Percentiles rank a stretch among this genome's conserved stretches.
phyloP scores from a whole-genome alignment of 2,113 vertebrate species.

The Cololabis saira region DNA sequence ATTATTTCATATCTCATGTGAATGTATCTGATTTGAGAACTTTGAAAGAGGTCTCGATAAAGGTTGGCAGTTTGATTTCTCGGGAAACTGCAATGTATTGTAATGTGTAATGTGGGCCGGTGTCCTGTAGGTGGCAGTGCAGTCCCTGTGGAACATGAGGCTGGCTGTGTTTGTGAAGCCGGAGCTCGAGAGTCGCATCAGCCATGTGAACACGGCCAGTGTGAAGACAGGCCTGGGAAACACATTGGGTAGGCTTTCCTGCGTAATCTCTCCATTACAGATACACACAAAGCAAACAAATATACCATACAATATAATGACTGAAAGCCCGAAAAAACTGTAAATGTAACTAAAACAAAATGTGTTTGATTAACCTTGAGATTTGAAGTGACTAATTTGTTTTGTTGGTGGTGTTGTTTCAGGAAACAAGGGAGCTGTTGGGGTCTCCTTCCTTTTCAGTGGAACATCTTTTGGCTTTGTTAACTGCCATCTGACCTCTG shows the following conservation, averaged over 20 bases:
- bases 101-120: conserved; percentile 24
- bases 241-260: conserved; percentile 80
- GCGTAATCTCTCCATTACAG: background rate
- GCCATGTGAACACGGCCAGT: conserved; percentile 85
- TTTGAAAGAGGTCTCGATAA: background rate
- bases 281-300: conserved; percentile 2
- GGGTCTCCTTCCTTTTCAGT: conserved; percentile 85
- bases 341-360: background rate
- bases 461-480: conserved; percentile 89
- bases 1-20: too few species aligned
- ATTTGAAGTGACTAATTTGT: conserved; percentile 1
- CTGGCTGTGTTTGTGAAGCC: conserved; percentile 88
- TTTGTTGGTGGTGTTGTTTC: conserved; percentile 41
- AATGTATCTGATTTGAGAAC: background rate
- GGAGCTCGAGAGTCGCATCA: conserved; percentile 84
- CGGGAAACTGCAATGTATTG: background rate
- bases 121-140: conserved; percentile 85
- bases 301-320: background rate
- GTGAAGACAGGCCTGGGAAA: conserved; percentile 91
- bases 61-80: background rate
- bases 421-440: conserved; percentile 91
- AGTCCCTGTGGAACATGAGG: conserved; percentile 90
- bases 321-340: conserved; percentile 1
- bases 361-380: conserved; percentile 8
- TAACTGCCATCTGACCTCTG: conserved; percentile 91